Conservation (phyloP, 2,113 vertebrate species). For the Calonectris borealis region DNA sequence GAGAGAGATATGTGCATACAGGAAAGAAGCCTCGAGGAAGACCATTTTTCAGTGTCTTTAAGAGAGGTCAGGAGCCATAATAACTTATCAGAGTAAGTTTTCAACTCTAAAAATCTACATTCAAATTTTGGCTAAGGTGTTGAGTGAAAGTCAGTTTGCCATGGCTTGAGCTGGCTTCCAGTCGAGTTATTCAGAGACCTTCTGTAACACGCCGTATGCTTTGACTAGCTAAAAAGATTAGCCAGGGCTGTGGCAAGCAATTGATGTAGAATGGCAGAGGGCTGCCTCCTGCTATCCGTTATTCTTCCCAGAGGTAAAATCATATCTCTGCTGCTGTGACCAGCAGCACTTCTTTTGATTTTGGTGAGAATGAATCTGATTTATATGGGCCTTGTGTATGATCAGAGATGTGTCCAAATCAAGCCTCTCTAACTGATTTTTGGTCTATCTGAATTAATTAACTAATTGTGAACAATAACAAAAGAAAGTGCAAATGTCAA, state of each 20-base stretch:
- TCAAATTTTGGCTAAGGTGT: neutral
- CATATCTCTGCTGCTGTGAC: neutral
- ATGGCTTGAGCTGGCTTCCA: neutral
- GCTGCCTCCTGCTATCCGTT: neutral
- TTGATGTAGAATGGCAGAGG: neutral
- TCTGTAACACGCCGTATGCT: neutral
- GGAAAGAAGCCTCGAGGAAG: neutral
- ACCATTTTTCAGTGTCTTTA: neutral
- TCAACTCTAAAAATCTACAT: neutral
- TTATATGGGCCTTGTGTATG: neutral
- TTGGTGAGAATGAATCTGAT: neutral
- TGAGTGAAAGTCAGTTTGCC: neutral
- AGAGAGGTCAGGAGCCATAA: neutral
- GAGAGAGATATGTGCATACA: neutral
- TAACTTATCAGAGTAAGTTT: neutral
- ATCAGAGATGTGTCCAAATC: neutral
- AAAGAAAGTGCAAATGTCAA: neutral
- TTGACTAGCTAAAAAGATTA: neutral
- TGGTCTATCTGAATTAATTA: neutral
- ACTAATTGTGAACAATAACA: neutral
- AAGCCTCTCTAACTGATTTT: neutral
- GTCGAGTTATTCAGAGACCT: neutral
- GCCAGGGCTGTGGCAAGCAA: neutral
- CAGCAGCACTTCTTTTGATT: neutral
- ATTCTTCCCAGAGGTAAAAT: slow-evolving; percentile 13